Evolutionary conservation across 2,113 vertebrate genomes (phyloP).

Genomic region (Capreolus pygargus): DNA sequence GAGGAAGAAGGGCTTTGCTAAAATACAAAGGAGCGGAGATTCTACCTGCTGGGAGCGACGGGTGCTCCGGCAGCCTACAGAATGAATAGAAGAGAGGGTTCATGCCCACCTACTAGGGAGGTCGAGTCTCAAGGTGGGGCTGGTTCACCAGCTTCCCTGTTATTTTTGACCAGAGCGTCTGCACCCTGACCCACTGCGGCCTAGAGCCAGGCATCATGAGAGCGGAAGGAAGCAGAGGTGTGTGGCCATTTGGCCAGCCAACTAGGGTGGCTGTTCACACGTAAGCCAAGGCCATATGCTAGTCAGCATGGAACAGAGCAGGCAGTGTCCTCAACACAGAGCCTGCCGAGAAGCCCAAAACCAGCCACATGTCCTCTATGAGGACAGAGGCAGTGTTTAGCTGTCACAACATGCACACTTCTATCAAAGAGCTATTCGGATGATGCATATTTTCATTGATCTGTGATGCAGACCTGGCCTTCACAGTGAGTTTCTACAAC

Average conservation of each 20-base stretch:
- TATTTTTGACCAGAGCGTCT: background rate
- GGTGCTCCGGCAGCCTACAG: background rate
- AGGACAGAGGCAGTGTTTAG: background rate
- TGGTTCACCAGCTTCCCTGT: background rate
- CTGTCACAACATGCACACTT: background rate
- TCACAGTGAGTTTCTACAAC: background rate
- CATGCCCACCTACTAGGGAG: background rate
- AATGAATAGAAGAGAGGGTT: background rate
- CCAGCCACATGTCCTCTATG: background rate
- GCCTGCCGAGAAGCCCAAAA: background rate
- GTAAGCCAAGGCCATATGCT: background rate
- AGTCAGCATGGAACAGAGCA: background rate
- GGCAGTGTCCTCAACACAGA: background rate
- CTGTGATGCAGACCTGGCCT: slow-evolving; percentile 29
- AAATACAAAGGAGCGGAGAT: background rate
- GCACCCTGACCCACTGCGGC: background rate
- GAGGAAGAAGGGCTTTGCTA: background rate
- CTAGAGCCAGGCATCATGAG: background rate
- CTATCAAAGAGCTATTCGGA: background rate
- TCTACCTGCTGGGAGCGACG: background rate
- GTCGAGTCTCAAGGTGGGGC: background rate
- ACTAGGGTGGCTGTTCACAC: background rate
- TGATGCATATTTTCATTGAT: background rate
- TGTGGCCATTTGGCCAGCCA: background rate
- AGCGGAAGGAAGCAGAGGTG: background rate